Base-by-base conservation (phyloP, 2,888 invertebrate genomes). In the Anaspis maculata region DNA sequence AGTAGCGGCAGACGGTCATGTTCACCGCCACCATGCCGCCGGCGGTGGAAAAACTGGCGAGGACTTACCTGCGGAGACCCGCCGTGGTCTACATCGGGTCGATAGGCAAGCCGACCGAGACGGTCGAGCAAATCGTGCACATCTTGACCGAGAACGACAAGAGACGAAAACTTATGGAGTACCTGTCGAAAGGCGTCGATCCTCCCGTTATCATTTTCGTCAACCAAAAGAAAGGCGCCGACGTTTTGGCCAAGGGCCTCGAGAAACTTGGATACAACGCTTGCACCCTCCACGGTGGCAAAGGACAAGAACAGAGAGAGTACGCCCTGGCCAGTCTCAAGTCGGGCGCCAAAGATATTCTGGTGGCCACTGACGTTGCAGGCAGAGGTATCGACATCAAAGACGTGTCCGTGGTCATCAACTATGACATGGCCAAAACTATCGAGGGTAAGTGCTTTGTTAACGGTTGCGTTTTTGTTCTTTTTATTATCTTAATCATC, bases 361-460 rank as follows among this genome's bases (percentile, higher is more conserved):
- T 99, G 50, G 98, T 99, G 23, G 98, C 98, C 1, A 99, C 98
- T 0, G 97, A 99, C 66, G 98, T 99, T 1, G 98, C 98, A 48
- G 98, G 98, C 49, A 86, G 98, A 76, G 98, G 98, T 89, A 98
- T 99, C 49, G 98, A 99, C 61, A 97, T 99, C 61, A 97, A 98
- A 63, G 97, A 99, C 64, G 98, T 99, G 2, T 94, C 96, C 4
- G 76, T 98, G 68, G 98, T 99, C 42, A 91, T 99, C 53, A 99
- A 99, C 66, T 99, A 99, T 56, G 98, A 99, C 61, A 99, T 99
- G 98, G 96, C 98, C 0, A 98, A 98, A 67, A 81, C 85, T 11
- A 97, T 99, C 56, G 98, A 99, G 74, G 82, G 80, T 78, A 61
- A 49, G 36, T 29, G 27, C 15, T 22, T 14, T 34, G 24, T 14